phyloP scores from a whole-genome alignment of 2,888 invertebrate species.

The Rhagium mordax region DNA sequence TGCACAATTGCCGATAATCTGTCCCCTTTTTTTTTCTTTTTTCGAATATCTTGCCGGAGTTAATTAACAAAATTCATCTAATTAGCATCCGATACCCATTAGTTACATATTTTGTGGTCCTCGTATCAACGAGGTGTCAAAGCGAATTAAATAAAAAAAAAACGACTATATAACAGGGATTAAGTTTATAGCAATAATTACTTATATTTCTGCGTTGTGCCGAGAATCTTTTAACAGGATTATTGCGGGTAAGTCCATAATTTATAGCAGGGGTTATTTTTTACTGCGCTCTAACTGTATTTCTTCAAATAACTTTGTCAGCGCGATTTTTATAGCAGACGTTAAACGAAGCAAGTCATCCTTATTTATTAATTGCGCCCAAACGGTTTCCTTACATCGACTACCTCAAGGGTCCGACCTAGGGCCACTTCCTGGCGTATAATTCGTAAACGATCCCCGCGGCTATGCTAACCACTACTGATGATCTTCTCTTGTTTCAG shows the following conservation, averaged over 20 bases:
- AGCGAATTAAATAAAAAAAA: not conserved
- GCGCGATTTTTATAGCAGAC: too few species aligned
- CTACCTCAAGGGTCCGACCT: too few species aligned
- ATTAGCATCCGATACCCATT: conserved; percentile 22
- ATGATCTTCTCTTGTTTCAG: conserved; percentile 54
- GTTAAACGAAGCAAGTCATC: too few species aligned
- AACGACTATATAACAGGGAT: not conserved
- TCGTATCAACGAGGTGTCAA: not conserved
- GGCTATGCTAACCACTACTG: too few species aligned
- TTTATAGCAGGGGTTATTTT: not conserved
- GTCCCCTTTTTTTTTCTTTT: not conserved
- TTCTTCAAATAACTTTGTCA: too few species aligned
- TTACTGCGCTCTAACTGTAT: too few species aligned
- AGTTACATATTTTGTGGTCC: not conserved
- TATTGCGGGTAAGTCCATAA: not conserved
- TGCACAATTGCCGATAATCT: conserved; percentile 24
- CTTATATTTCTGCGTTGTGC: not conserved
- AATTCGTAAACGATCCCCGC: too few species aligned
- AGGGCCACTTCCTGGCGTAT: too few species aligned
- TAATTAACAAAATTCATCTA: conserved; percentile 17
- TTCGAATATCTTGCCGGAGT: conserved; percentile 24
- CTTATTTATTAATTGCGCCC: too few species aligned
- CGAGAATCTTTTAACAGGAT: not conserved
- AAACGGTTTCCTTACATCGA: too few species aligned
- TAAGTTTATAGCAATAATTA: not conserved